phyloP scores from a whole-genome alignment of 2,113 vertebrate genomes.

The Cyphomyrus plagiostoma region DNA sequence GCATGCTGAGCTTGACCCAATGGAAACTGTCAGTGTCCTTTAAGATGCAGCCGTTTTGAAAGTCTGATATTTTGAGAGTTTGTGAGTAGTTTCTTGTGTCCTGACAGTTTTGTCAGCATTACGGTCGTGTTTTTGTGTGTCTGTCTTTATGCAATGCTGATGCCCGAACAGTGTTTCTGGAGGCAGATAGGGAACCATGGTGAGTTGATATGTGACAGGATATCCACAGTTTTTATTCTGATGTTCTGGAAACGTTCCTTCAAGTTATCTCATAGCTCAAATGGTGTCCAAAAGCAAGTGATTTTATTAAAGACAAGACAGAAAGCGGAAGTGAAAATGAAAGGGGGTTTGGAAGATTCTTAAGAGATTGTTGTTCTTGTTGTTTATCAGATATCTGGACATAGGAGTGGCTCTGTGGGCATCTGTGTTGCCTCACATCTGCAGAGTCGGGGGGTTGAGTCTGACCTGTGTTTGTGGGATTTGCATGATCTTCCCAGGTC shows the following conservation, averaged over 20 bases:
- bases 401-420: background rate
- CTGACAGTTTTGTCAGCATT: background rate
- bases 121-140: background rate
- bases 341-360: background rate
- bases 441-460: background rate
- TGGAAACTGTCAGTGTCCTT: background rate
- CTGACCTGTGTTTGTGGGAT: background rate
- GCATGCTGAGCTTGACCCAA: background rate
- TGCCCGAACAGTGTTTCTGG: background rate
- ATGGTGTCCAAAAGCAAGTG: background rate
- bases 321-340: background rate
- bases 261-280: background rate
- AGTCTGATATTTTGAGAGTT: background rate
- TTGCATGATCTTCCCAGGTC: background rate
- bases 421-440: background rate
- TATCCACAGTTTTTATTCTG: background rate
- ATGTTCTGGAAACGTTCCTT: background rate
- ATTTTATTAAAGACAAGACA: background rate
- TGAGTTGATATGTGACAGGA: background rate
- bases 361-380: background rate
- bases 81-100: background rate
- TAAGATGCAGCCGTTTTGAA: background rate
- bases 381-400: background rate
- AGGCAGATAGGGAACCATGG: background rate
- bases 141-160: background rate